Percentiles rank a stretch among this genome's conserved stretches.
Conservation (phyloP, 2,113 vertebrate genomes). For the Cranoglanis bouderius region DNA sequence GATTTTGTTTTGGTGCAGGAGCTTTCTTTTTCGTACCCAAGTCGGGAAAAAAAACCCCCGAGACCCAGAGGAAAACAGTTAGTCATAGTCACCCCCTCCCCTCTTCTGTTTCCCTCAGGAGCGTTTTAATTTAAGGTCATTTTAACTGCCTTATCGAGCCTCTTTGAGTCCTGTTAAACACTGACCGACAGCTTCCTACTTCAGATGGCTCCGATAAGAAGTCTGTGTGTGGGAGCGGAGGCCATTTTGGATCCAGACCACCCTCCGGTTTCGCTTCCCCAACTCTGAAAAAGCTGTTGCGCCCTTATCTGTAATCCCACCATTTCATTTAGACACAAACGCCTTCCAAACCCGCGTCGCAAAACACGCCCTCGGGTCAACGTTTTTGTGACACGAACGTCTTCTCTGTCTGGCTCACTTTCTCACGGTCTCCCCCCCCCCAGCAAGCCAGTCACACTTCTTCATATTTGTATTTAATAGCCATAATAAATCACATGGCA, state of each 20-base stretch:
- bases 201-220: slow-evolving; percentile 41
- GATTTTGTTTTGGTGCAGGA: neutral
- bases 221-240: slow-evolving; percentile 11
- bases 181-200: slow-evolving; percentile 57
- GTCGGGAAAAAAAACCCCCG: neutral
- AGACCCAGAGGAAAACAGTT: neutral
- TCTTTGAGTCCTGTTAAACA: slow-evolving; percentile 47
- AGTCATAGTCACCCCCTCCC: slow-evolving; percentile 36
- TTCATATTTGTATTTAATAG: slow-evolving; percentile 34
- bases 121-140: slow-evolving; percentile 41
- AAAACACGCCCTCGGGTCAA: slow-evolving; percentile 58
- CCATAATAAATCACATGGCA: slow-evolving; percentile 27
- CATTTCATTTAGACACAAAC: slow-evolving; percentile 23
- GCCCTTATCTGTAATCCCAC: slow-evolving; percentile 28
- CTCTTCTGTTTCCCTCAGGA: slow-evolving; percentile 42
- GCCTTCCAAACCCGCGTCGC: slow-evolving; percentile 38
- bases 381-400: slow-evolving; percentile 70
- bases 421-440: slow-evolving; percentile 61
- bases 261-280: neutral
- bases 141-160: slow-evolving; percentile 52
- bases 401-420: slow-evolving; percentile 61
- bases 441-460: neutral
- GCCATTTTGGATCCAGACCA: slow-evolving; percentile 30
- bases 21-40: neutral
- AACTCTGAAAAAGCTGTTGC: slow-evolving; percentile 28